Percentiles rank a stretch among this genome's conserved stretches.
These are phyloP conservation scores for Paguma larvata DNA, from an alignment of 2,797 vertebrate genomes.

Conservation along the genomic window DNA sequence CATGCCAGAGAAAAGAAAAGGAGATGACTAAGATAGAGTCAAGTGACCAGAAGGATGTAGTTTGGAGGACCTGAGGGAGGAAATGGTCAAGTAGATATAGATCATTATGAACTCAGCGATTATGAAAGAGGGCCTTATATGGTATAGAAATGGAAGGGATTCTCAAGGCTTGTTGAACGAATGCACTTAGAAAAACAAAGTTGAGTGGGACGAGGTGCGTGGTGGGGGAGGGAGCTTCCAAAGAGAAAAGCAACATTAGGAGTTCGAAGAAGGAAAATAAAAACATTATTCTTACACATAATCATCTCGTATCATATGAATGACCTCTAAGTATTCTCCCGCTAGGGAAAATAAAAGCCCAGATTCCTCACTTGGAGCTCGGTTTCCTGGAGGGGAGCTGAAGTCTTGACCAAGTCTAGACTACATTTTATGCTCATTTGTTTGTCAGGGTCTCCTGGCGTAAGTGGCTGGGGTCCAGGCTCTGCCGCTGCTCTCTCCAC, in stretches of 20 bases:
- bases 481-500: neutral
- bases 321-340: slow-evolving; percentile 80
- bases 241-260: neutral
- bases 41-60: neutral
- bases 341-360: slow-evolving; percentile 76
- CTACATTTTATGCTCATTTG: slow-evolving; percentile 48
- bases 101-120: too few species aligned
- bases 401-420: slow-evolving; percentile 76
- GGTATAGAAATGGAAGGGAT: fast-evolving
- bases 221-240: neutral
- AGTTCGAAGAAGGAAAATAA: slow-evolving; percentile 72
- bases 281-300: slow-evolving; percentile 77
- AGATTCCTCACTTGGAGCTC: slow-evolving; percentile 69
- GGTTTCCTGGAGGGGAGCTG: slow-evolving; percentile 78
- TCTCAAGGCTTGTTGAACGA: neutral
- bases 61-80: neutral
- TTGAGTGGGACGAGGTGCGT: neutral
- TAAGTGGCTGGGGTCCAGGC: neutral
- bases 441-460: slow-evolving; percentile 71
- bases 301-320: slow-evolving; percentile 67
- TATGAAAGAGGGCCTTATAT: fast-evolving
- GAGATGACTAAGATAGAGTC: slow-evolving; percentile 36
- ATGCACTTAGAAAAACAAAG: neutral
- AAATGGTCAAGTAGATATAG: neutral
- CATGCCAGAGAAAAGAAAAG: slow-evolving; percentile 61